Evolutionary conservation across 2,888 invertebrate species (phyloP).

Genomic region (Cephalotes varians): DNA sequence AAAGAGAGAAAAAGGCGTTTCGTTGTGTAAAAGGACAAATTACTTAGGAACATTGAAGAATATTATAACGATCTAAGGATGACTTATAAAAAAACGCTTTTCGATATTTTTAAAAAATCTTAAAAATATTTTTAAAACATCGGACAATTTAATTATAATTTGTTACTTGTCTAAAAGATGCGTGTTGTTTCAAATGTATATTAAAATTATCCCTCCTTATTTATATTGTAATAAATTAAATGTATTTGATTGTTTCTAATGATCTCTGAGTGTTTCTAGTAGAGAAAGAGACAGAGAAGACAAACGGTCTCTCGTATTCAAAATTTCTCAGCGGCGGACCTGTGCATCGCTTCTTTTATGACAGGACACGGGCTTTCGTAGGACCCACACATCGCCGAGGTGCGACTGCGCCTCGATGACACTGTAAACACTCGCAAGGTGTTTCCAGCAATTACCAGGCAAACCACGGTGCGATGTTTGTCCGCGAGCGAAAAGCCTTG

Average conservation of each 20-base stretch:
- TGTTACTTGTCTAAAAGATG: too few species aligned
- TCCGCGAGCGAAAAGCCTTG: slow-evolving; percentile 74
- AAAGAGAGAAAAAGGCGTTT: neutral
- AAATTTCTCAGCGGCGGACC: slow-evolving; percentile 23
- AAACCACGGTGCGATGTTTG: slow-evolving; percentile 76
- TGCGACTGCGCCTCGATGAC: slow-evolving; percentile 78
- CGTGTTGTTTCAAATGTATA: neutral
- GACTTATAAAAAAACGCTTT: neutral
- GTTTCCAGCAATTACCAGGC: slow-evolving; percentile 82
- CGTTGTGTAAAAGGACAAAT: neutral
- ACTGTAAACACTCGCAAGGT: slow-evolving; percentile 81
- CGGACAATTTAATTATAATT: too few species aligned
- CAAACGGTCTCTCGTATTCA: neutral
- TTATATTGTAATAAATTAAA: slow-evolving; percentile 4
- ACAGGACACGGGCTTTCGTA: slow-evolving; percentile 53
- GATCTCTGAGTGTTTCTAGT: neutral
- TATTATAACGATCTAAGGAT: neutral
- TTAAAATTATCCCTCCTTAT: neutral
- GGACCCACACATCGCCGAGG: slow-evolving; percentile 64
- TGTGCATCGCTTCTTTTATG: slow-evolving; percentile 22
- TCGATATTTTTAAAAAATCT: neutral
- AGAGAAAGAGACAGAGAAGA: neutral
- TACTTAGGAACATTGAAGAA: neutral
- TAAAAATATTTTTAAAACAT: neutral
- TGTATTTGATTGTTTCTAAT: neutral